These are phyloP conservation scores for Saccostrea cuccullata DNA, from an alignment of 1,140 invertebrate genomes.

Conservation along the genomic window DNA sequence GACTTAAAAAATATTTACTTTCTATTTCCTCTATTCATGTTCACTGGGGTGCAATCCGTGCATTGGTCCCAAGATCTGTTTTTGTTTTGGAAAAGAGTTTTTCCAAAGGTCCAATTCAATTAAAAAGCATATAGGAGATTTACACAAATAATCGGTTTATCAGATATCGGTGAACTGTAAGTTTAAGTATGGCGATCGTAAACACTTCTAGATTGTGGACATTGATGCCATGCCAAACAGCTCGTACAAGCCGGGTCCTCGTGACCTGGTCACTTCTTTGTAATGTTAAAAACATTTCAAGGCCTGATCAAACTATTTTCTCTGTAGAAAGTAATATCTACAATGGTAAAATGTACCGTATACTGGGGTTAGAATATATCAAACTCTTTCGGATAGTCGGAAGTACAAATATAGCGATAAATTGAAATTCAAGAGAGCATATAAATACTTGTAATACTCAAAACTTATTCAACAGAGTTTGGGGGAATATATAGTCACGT, in stretches of 20 bases:
- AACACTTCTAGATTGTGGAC: neutral
- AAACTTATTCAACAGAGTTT: too few relatives aligned
- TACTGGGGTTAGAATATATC: too few relatives aligned
- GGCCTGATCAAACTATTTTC: too few relatives aligned
- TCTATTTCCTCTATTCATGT: neutral
- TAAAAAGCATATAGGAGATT: neutral
- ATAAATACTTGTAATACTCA: too few relatives aligned
- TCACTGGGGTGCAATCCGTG: slow-evolving; percentile 3
- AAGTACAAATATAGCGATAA: too few relatives aligned
- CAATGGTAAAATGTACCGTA: too few relatives aligned
- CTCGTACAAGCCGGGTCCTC: neutral
- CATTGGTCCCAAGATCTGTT: neutral
- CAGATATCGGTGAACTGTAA: neutral
- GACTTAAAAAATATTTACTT: neutral
- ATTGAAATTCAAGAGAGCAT: too few relatives aligned
- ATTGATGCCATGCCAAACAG: neutral
- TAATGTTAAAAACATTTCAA: neutral
- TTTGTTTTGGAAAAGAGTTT: neutral
- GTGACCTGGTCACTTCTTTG: neutral
- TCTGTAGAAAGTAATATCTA: too few relatives aligned
- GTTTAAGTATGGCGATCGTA: too few relatives aligned
- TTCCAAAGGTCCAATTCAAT: neutral
- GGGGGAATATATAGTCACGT: too few relatives aligned
- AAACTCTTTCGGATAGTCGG: too few relatives aligned
- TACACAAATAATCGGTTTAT: neutral